phyloP scores from a whole-genome alignment of 2,113 vertebrate species.

The Lepus americanus region DNA sequence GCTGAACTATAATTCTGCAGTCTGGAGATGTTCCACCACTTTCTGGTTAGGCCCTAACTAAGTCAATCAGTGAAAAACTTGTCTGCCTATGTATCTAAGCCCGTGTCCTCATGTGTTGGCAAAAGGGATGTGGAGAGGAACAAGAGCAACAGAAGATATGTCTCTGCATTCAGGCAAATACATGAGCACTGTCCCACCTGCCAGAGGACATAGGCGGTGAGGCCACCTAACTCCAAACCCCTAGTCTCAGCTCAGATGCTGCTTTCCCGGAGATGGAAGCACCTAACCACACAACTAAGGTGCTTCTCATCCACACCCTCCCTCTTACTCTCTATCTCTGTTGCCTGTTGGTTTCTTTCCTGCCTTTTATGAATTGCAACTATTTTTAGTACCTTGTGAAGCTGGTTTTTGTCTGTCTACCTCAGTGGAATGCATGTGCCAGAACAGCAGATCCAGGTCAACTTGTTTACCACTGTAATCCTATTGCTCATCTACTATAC shows the following conservation, averaged over 20 bases:
- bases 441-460: not conserved
- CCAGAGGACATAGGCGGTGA: too few relatives aligned
- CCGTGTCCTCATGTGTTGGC: not conserved
- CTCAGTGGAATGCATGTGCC: not conserved
- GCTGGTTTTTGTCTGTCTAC: not conserved
- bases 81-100: not conserved
- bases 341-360: not conserved
- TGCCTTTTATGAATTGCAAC: not conserved
- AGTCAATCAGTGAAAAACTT: not conserved
- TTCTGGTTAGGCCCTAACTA: not conserved
- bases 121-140: not conserved
- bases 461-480: not conserved
- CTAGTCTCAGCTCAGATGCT: not conserved
- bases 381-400: not conserved
- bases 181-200: not conserved
- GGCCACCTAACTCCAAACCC: not conserved
- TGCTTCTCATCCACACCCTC: accelerated
- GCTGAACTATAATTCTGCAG: not conserved
- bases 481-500: not conserved
- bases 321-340: not conserved
- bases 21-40: not conserved
- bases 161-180: not conserved
- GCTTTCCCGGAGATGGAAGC: not conserved
- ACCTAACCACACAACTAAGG: not conserved
- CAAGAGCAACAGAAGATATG: not conserved